Evolutionary conservation across 2,113 vertebrate species (phyloP), one percentile per base, ranked within the genome.

Genomic region (Engraulis encrasicolus): DNA sequence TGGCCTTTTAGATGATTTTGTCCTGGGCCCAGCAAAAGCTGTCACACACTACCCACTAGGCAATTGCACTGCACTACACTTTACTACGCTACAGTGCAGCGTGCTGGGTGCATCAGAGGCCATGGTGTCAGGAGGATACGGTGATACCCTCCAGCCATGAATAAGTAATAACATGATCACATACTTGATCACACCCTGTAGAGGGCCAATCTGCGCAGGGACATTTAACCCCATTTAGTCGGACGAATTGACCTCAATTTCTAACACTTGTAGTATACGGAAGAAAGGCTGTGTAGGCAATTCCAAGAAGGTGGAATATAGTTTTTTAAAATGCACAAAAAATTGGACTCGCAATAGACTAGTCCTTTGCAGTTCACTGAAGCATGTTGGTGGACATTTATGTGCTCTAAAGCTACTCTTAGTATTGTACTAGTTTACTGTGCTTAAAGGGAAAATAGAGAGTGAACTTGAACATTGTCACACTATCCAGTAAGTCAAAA

Each of bases 211-310:
- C 66, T 74, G 66, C 15, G 4, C 27, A 14, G 27, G 66, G 27
- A 74, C 66, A 74, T 74, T 74, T 74, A 74, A 74, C 66, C 66
- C 66, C 66, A 74, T 74, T 74, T 74, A 74, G 66, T 74, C 2
- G 15, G 66, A 74, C 12, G 66, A 3, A 17, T 74, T 74, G 66
- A 74, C 66, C 66, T 74, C 66, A 15, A 74, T 74, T 74, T 36
- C 66, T 36, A n/a, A n/a, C n/a, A 61, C n/a, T 61, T 27, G 6
- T n/a, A n/a, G n/a, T n/a, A n/a, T n/a, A 45, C 40, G 40, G 3
- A 61, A 61, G 6, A 74, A 15, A 34, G 12, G 66, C 27, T 31
- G n/a, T n/a, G n/a, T 34, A 74, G 66, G 14, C 66, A 31, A 74
- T 74, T 74, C 14, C 31, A 31, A 74, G 31, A 74, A 27, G 12